Evolutionary conservation across 2,888 invertebrate genomes (phyloP).

Genomic region (Napeogenes inachia): DNA sequence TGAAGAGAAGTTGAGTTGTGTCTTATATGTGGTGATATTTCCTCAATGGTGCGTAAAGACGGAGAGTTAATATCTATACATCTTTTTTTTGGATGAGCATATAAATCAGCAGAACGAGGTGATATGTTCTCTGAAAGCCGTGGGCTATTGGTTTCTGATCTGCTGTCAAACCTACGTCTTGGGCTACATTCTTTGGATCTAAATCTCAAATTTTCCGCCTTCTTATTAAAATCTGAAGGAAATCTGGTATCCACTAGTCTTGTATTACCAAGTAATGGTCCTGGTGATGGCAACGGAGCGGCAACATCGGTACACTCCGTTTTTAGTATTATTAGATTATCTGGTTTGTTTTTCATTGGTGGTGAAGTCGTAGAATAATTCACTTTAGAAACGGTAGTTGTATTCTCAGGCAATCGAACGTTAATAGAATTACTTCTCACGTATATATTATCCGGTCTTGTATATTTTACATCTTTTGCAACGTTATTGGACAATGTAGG

Average conservation of each 20-base stretch:
- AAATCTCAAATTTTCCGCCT: slow-evolving; percentile 55
- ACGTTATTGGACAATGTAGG: slow-evolving; percentile 39
- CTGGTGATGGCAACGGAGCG: slow-evolving; percentile 87
- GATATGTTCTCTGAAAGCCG: slow-evolving; percentile 63
- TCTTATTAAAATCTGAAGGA: slow-evolving; percentile 63
- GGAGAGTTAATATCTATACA: slow-evolving; percentile 69
- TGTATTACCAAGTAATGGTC: slow-evolving; percentile 89
- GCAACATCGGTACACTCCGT: slow-evolving; percentile 70
- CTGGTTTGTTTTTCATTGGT: slow-evolving; percentile 69
- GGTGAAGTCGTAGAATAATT: slow-evolving; percentile 56
- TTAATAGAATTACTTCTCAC: slow-evolving; percentile 79
- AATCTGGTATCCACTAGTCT: slow-evolving; percentile 82
- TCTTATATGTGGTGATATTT: slow-evolving; percentile 76
- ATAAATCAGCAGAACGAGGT: slow-evolving; percentile 61
- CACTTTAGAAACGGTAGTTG: slow-evolving; percentile 53
- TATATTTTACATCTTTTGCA: slow-evolving; percentile 57
- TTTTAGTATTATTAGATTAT: slow-evolving; percentile 74
- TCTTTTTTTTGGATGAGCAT: slow-evolving; percentile 70
- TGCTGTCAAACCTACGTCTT: slow-evolving; percentile 61
- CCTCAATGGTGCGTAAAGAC: slow-evolving; percentile 75
- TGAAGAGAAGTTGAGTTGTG: slow-evolving; percentile 77
- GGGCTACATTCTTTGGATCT: slow-evolving; percentile 58
- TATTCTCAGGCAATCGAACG: slow-evolving; percentile 75
- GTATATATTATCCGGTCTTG: slow-evolving; percentile 68
- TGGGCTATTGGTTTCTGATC: slow-evolving; percentile 63